Evolutionary conservation across 2,888 invertebrate genomes (phyloP).

Genomic region (Sclerodermus sp.): DNA sequence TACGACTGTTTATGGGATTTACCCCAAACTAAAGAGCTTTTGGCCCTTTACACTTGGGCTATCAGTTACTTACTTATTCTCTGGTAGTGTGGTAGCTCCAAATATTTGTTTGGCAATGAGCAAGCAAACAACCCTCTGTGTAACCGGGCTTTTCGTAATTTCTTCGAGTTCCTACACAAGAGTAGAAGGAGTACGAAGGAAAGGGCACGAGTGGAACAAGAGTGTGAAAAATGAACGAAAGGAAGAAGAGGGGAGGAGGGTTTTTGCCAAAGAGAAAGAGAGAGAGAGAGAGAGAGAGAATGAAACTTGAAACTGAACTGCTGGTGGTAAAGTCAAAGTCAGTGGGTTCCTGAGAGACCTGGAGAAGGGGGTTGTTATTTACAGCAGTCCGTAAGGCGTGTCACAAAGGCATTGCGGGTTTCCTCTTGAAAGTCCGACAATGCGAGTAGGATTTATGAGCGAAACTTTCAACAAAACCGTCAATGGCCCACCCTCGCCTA

Average conservation of each 20-base stretch:
- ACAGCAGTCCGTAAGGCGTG: conserved; percentile 52
- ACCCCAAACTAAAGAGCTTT: conserved; percentile 52
- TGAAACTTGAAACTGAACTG: conserved; percentile 12
- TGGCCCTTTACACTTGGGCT: too few relatives aligned
- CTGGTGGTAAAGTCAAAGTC: conserved; percentile 14
- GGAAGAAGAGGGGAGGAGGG: conserved; percentile 3
- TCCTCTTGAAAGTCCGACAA: conserved; percentile 56
- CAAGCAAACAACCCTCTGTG: too few relatives aligned
- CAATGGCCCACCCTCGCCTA: conserved; percentile 43
- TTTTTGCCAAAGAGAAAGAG: not conserved
- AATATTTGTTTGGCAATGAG: too few relatives aligned
- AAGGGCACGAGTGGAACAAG: not conserved
- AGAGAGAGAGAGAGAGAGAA: conserved; percentile 11
- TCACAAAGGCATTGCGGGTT: conserved; percentile 57
- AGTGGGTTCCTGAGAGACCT: conserved; percentile 8
- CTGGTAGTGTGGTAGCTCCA: too few relatives aligned
- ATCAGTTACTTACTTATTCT: too few relatives aligned
- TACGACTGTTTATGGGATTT: conserved; percentile 45
- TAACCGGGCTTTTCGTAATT: too few relatives aligned
- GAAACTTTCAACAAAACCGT: conserved; percentile 57
- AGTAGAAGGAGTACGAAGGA: too few relatives aligned
- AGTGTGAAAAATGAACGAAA: not conserved
- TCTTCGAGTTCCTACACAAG: too few relatives aligned
- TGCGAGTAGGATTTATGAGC: conserved; percentile 51
- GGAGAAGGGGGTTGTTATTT: conserved; percentile 45